These are phyloP conservation scores for Argynnis bischoffii DNA, from an alignment of 2,888 invertebrate species.

Conservation along the genomic window DNA sequence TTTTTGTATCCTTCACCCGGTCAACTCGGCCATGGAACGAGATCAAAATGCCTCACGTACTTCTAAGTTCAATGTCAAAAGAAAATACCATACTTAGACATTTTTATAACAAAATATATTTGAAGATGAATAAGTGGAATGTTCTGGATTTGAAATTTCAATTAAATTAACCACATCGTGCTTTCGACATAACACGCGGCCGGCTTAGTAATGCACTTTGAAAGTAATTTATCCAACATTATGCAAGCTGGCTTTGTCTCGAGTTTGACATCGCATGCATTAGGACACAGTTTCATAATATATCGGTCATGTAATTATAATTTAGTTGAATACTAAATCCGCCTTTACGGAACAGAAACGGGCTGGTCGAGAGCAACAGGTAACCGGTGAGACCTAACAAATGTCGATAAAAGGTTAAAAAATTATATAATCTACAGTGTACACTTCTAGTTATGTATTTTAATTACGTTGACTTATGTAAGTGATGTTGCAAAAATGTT, in stretches of 20 bases:
- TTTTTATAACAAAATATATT: neutral
- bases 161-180: conserved; percentile 31
- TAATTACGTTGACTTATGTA: conserved; percentile 71
- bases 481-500: conserved; percentile 59
- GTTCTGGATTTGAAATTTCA: conserved; percentile 27
- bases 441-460: conserved; percentile 52
- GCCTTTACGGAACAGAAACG: neutral
- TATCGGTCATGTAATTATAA: conserved; percentile 21
- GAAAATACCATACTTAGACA: neutral
- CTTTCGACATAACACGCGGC: conserved; percentile 37
- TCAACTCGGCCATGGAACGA: conserved; percentile 14
- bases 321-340: too few relatives aligned
- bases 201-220: conserved; percentile 37
- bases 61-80: conserved; percentile 24
- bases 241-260: conserved; percentile 40
- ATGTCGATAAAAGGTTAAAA: conserved; percentile 70
- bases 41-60: conserved; percentile 6
- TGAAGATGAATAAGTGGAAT: neutral
- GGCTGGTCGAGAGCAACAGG: conserved; percentile 44
- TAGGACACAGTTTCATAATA: conserved; percentile 42
- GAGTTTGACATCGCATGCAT: conserved; percentile 40
- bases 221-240: conserved; percentile 42
- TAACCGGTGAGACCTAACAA: conserved; percentile 62
- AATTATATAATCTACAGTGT: conserved; percentile 59
- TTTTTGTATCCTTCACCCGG: conserved; percentile 22